Evolutionary conservation across 1,140 invertebrate species (phyloP), one percentile per base, ranked within the genome.

Genomic region (Brachionus manjavacas): DNA sequence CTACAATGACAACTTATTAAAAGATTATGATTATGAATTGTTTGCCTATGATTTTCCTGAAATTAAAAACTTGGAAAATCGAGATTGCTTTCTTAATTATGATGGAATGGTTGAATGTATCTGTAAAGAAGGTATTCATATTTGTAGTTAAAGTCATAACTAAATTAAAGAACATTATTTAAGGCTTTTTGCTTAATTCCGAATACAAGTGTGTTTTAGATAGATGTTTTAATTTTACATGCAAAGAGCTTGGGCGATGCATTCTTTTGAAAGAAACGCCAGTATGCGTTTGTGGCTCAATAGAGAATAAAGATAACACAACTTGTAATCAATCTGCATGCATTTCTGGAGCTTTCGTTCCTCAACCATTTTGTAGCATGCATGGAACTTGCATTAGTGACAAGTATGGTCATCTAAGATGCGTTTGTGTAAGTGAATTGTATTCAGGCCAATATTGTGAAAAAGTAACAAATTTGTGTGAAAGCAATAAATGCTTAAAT

Each of bases 361-460:
- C 39, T 74, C 31, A 74, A 23, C 39, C 70, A 41, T 41, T 11
- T n/a, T 74, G 70, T 43, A 41, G 31, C 12, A 7, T 6, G 6
- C 46, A 64, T 11, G 25, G 12, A 25, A 80, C 16, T 52, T 80
- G 78, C 39, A 12, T 52, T n/a, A 12, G 46, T 64, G 20, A 80
- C 25, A 35, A 35, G 8, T 25, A 39, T 39, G 46, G 46, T 23
- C 11, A 52, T 31, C 23, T 80, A 14, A 39, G 25, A 55, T 80
- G 78, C 31, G 20, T 31, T n/a, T 80, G 78, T 35, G 28, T 16
- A 31, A 64, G 35, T 64, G 78, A 80, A 16, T 60, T 31, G 16
- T 80, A 35, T 46, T 41, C 49, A n/a, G 79, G 79, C 0, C 4
- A 68, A 66, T 64, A 64, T 81, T 81, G 79, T 31, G 79, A 81